These are phyloP conservation scores for Gryon sp. DNA, from an alignment of 1,140 invertebrate species.

Conservation along the genomic window DNA sequence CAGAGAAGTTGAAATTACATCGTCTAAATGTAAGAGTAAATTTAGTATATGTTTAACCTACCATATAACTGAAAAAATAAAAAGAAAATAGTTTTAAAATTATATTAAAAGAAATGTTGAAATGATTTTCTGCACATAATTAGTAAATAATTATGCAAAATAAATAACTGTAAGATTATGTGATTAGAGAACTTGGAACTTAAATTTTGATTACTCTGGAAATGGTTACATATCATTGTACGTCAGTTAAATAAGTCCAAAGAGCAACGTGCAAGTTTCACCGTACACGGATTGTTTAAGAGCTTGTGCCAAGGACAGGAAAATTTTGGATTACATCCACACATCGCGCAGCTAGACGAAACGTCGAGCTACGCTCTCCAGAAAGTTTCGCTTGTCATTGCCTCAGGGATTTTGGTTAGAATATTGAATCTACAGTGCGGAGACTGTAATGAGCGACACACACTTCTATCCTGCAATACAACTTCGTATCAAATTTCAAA, in stretches of 20 bases:
- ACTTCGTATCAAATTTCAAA: constrained; percentile 61
- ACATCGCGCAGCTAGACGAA: constrained; percentile 58
- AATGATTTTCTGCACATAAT: too few species aligned
- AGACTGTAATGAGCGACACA: constrained; percentile 76
- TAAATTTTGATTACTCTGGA: constrained; percentile 22
- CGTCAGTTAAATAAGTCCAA: constrained; percentile 72
- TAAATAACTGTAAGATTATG: background rate
- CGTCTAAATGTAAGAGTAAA: background rate
- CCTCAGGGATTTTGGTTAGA: constrained; percentile 79
- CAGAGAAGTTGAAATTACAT: background rate
- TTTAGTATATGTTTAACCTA: too few species aligned
- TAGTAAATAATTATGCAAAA: constrained; percentile 21
- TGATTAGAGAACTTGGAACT: background rate
- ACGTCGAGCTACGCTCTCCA: constrained; percentile 66
- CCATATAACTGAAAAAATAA: too few species aligned
- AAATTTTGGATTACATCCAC: constrained; percentile 72
- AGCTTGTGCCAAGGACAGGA: constrained; percentile 70
- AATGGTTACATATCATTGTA: constrained; percentile 48
- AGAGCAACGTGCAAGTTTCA: constrained; percentile 69
- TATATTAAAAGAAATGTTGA: constrained; percentile 1
- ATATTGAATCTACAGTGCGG: constrained; percentile 78
- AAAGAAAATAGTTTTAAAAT: too few species aligned
- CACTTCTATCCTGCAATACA: constrained; percentile 44
- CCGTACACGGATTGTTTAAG: constrained; percentile 70
- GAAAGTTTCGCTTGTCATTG: constrained; percentile 76